phyloP scores from a whole-genome alignment of 2,113 vertebrate genomes.

The Pseudopodoces humilis region DNA sequence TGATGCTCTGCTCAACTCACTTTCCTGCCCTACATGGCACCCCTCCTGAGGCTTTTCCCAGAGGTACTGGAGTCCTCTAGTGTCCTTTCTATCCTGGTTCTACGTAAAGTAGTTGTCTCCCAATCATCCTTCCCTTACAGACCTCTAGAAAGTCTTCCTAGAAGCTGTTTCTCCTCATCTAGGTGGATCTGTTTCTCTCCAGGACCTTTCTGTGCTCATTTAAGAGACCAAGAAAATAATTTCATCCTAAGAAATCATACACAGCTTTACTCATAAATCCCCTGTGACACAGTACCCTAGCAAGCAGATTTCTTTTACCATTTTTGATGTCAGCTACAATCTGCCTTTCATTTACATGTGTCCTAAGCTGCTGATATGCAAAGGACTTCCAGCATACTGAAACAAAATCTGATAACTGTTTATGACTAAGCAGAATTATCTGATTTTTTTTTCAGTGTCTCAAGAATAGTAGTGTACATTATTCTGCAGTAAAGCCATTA shows the following conservation, averaged over 20 bases:
- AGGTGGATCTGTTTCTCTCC: not conserved
- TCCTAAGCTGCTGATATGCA: not conserved
- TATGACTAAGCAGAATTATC: constrained; percentile 6
- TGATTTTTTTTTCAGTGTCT: not conserved
- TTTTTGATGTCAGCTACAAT: not conserved
- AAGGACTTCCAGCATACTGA: constrained; percentile 19
- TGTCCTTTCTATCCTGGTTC: too few species aligned
- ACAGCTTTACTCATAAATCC: not conserved
- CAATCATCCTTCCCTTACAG: not conserved
- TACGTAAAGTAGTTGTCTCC: not conserved
- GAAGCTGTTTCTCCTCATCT: not conserved
- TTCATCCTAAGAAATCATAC: not conserved
- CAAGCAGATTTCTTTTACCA: not conserved
- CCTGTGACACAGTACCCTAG: not conserved
- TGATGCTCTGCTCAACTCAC: rapidly evolving
- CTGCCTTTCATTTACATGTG: not conserved
- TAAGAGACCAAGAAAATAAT: not conserved
- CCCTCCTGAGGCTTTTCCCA: not conserved
- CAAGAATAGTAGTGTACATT: not conserved
- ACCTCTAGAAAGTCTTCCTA: not conserved
- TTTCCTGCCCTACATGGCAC: not conserved
- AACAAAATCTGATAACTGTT: not conserved
- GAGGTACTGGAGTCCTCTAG: not conserved
- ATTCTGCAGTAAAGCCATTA: constrained; percentile 1
- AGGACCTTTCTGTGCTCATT: not conserved